phyloP scores from a whole-genome alignment of 2,113 vertebrate genomes.

The Tachycineta bicolor region DNA sequence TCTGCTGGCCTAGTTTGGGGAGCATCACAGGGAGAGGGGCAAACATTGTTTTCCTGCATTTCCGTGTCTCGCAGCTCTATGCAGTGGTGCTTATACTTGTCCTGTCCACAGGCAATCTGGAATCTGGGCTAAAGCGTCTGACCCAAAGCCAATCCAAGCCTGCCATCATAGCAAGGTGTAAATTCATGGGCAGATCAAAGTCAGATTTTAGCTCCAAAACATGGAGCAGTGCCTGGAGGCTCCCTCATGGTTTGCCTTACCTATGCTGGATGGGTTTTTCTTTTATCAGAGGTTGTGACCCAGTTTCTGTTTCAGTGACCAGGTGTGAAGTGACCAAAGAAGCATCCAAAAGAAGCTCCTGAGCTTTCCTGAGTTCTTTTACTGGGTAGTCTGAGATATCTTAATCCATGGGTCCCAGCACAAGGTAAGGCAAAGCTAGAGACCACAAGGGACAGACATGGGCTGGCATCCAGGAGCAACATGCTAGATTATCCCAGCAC shows the following conservation, averaged over 20 bases:
- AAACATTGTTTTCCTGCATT: neutral
- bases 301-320: neutral
- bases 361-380: neutral
- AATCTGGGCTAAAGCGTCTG: neutral
- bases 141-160: neutral
- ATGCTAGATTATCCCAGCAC: neutral
- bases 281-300: neutral
- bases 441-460: neutral
- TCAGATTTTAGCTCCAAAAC: neutral
- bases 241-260: neutral
- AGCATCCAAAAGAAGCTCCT: neutral
- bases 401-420: neutral
- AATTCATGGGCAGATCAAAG: constrained; percentile 39
- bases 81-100: accelerated
- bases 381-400: neutral
- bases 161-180: neutral
- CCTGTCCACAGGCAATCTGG: neutral
- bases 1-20: neutral
- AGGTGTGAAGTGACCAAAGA: neutral
- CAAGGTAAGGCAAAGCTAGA: neutral
- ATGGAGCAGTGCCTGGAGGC: neutral
- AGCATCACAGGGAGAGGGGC: neutral
- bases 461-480: neutral
- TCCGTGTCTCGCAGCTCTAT: neutral
- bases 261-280: neutral